Conservation (phyloP, 1,140 invertebrate genomes). For the Drosophila oshimai region DNA sequence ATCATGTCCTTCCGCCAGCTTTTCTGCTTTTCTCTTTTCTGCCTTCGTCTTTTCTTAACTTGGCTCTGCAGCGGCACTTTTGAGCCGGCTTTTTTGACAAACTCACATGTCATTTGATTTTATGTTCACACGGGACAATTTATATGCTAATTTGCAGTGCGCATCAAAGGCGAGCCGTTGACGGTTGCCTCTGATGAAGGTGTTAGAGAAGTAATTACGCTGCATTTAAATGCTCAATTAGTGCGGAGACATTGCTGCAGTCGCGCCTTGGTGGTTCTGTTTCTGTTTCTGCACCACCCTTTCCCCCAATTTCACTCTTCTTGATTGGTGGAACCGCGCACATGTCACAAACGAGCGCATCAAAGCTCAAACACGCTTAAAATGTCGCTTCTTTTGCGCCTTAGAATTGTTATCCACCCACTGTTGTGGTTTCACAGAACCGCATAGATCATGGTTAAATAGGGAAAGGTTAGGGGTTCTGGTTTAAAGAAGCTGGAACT, state of each 20-base stretch:
- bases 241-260: constrained; percentile 56
- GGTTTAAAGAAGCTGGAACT: background rate
- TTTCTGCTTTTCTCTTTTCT: constrained; percentile 23
- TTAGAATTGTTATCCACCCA: constrained; percentile 11
- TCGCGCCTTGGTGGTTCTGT: background rate
- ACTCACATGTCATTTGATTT: constrained; percentile 79
- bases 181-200: constrained; percentile 71
- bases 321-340: constrained; percentile 70
- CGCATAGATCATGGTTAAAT: constrained; percentile 17
- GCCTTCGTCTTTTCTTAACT: constrained; percentile 1
- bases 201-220: constrained; percentile 78
- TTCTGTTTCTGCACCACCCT: background rate
- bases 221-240: constrained; percentile 82
- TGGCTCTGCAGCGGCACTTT: constrained; percentile 41
- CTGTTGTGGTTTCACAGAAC: background rate
- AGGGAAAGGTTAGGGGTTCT: background rate
- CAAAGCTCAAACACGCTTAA: constrained; percentile 26
- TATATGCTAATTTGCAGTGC: constrained; percentile 79
- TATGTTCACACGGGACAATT: constrained; percentile 81
- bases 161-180: constrained; percentile 70
- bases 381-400: background rate
- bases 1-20: constrained; percentile 76
- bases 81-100: constrained; percentile 61
- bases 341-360: constrained; percentile 74
- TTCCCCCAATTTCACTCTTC: background rate